Evolutionary conservation across 2,797 vertebrate genomes (phyloP), one percentile per base, ranked within the genome.

Genomic region (Xenops minutus): DNA sequence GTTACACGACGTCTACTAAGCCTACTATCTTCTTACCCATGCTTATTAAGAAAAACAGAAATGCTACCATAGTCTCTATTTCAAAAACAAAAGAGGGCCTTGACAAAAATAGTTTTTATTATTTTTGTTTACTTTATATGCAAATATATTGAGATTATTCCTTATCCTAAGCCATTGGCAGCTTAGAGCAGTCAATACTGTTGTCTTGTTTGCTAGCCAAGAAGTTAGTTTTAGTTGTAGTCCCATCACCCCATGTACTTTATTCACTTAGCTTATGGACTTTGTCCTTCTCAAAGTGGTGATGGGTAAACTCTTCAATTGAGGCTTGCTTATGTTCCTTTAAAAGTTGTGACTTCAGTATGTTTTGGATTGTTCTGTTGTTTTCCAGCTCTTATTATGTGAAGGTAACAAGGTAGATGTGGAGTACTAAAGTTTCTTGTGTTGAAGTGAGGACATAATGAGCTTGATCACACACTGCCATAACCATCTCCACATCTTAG

Each of bases 1-100:
- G 10, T 59, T 89, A 14, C 6, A 2, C 5, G 8, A 55, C 77
- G 5, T 21, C 15, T 76, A 5, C 49, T 64, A 32, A 80, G 6
- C 20, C 17, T 76, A 5, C 49, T 64, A 32, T 19, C 43, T 83
- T 83, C 14, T 29, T 81, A 27, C 15, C 7, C 24, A 59, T 23
- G 19, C 13, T 1, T 75, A 19, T 73, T 39, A 32, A 62, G n/a
- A 72, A 69, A 89, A 48, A 23, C 7, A n/a, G 5, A 81, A 36
- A 24, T 51, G 34, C 26, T 72, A 32, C 32, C 29, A 8, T 41
- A 64, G 17, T 44, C 41, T 43, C 19, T 43, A 43, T 55, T 63
- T 37, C 1, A 13, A 61, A 74, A 56, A 43, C 48, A 18, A 20
- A 16, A 24, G 32, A 2, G 1, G 1, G 5, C 1, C 1, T 12